Evolutionary conservation across 2,888 invertebrate genomes (phyloP), one percentile per base, ranked within the genome.

Genomic region (Eustalomyia histrio): DNA sequence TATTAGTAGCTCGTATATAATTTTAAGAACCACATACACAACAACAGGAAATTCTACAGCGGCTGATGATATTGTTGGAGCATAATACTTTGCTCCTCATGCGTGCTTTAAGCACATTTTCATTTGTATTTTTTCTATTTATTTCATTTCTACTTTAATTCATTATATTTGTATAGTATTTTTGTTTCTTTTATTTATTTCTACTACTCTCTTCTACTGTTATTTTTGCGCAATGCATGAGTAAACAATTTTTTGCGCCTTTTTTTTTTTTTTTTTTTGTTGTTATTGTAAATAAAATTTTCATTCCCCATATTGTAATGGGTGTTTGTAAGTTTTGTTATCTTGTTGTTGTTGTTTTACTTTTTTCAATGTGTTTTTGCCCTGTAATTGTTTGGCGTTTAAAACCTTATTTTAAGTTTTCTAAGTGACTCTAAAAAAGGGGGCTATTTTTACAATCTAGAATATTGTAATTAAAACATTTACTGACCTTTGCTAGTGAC

Each of bases 201-300:
- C 14, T 50, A 58, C 58, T 39, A 14, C 21, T 61, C 43, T 71
- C 39, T 29, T 43, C 16, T n/a, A 67, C 75, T 80, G 71, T 72
- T 67, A 72, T 68, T 63, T 76, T 80, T 80, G 69, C 64, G 72
- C 76, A 69, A 81, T 81, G 74, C 58, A 76, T 65, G 68, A 69
- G 64, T 76, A 60, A 71, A 52, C 58, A 76, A 68, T 68, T 47
- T 58, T 76, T 78, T 78, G 76, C 78, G 80, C 69, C 76, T 80
- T 69, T 76, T 76, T 72, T 52, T 4, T 33, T 33, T 63, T 43
- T 80, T 69, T 76, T 76, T 72, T 52, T 4, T 33, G 21, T 63
- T 43, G n/a, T 53, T 57, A 12, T 64, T 64, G 24, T 17, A 18
- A 35, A 9, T 47, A 43, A 16, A 39, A n/a, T 67, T 64, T 55